phyloP scores from a whole-genome alignment of 2,113 vertebrate species.

The Chaetodon trifascialis region DNA sequence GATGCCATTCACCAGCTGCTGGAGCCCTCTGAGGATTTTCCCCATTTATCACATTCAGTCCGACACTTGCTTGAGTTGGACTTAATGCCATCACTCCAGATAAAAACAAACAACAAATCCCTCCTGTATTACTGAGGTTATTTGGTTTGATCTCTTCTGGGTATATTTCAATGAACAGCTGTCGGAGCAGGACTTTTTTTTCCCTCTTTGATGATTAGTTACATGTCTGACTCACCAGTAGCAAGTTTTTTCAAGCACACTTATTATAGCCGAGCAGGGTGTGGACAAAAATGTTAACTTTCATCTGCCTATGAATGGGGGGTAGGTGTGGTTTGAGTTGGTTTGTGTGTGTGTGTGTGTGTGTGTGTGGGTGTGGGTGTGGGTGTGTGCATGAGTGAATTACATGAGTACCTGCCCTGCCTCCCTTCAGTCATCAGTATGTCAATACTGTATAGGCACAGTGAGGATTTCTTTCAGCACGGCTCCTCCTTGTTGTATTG shows the following conservation, averaged over 20 bases:
- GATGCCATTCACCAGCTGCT: constrained; percentile 70
- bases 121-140: neutral
- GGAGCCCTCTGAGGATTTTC: constrained; percentile 41
- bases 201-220: constrained; percentile 30
- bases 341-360: constrained; percentile 21
- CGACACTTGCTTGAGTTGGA: constrained; percentile 33
- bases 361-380: constrained; percentile 7
- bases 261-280: constrained; percentile 35
- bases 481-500: constrained; percentile 46
- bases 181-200: neutral
- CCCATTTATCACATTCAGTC: constrained; percentile 59
- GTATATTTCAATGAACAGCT: neutral
- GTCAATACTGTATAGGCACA: neutral
- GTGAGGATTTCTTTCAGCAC: constrained; percentile 10
- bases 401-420: neutral
- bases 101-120: constrained; percentile 14
- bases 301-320: constrained; percentile 33
- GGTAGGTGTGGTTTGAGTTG: constrained; percentile 29
- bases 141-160: neutral
- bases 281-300: constrained; percentile 42
- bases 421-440: neutral
- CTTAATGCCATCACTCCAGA: constrained; percentile 18
- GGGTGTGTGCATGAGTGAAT: neutral
- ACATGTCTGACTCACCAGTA: constrained; percentile 46
- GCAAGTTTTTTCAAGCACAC: constrained; percentile 45